These are phyloP conservation scores for Glyphotaelius pellucidus DNA, from an alignment of 2,888 invertebrate species.

Conservation along the genomic window DNA sequence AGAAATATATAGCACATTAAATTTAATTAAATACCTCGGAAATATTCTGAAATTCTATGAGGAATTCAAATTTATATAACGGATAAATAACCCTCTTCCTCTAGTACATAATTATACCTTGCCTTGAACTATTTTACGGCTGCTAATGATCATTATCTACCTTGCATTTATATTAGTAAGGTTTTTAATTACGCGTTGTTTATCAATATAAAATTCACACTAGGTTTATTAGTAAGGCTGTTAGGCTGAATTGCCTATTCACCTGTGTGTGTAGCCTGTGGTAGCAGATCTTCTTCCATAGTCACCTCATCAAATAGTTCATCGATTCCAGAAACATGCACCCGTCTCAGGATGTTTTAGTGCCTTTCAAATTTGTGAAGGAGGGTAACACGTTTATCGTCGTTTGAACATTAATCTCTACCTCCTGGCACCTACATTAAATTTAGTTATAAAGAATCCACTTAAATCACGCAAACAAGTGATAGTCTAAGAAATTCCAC, in stretches of 20 bases:
- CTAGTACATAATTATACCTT: too few species aligned
- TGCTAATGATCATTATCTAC: too few species aligned
- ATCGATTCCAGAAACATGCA: neutral
- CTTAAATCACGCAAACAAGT: slow-evolving; percentile 51
- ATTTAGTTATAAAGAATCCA: slow-evolving; percentile 54
- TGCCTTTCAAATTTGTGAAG: slow-evolving; percentile 61
- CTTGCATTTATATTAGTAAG: too few species aligned
- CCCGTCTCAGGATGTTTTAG: slow-evolving; percentile 3
- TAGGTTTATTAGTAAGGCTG: too few species aligned
- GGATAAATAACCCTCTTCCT: too few species aligned
- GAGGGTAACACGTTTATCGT: slow-evolving; percentile 60
- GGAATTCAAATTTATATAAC: too few species aligned
- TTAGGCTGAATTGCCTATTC: neutral
- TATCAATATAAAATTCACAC: too few species aligned
- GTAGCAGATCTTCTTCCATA: neutral
- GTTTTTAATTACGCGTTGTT: too few species aligned
- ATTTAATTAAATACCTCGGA: too few species aligned
- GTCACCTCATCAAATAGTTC: slow-evolving; percentile 26
- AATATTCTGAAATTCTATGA: too few species aligned
- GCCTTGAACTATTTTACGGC: too few species aligned
- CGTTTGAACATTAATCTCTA: slow-evolving; percentile 53
- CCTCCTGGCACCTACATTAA: slow-evolving; percentile 51
- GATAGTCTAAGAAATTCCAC: neutral
- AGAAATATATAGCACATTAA: too few species aligned
- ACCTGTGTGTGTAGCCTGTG: neutral